Conservation (phyloP, 2,888 invertebrate genomes). For the Drosophila limbata region DNA sequence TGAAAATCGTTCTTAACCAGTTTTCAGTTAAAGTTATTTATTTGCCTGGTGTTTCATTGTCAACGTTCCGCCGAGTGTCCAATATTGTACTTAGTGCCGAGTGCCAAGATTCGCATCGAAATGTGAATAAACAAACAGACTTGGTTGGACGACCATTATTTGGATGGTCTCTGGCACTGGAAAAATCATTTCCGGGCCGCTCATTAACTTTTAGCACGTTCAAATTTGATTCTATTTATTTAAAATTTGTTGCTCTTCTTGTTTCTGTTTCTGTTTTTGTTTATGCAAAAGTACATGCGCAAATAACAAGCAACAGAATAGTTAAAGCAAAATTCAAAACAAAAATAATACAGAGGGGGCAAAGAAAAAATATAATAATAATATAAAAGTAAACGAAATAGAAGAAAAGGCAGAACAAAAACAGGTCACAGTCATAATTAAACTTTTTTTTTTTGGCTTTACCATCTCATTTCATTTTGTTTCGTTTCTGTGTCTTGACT, state of each 20-base stretch:
- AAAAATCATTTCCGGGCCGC: slow-evolving; percentile 70
- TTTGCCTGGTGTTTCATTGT: slow-evolving; percentile 14
- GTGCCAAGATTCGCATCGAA: background rate
- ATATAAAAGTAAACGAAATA: slow-evolving; percentile 2
- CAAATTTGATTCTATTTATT: slow-evolving; percentile 69
- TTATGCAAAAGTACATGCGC: slow-evolving; percentile 35
- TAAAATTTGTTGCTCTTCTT: slow-evolving; percentile 35
- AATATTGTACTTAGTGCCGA: background rate
- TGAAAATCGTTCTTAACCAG: no score
- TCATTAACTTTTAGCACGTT: slow-evolving; percentile 68
- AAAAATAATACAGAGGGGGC: background rate
- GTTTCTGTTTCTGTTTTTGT: slow-evolving; percentile 16
- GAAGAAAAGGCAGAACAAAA: slow-evolving; percentile 5
- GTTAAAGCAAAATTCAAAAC: background rate
- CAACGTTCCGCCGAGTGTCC: slow-evolving; percentile 12
- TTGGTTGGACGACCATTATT: slow-evolving; percentile 21
- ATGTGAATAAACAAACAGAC: slow-evolving; percentile 21
- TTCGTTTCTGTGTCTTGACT: slow-evolving; percentile 7
- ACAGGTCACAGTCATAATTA: slow-evolving; percentile 40
- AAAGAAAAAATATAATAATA: background rate
- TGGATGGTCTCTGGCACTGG: slow-evolving; percentile 28
- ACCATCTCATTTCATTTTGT: slow-evolving; percentile 25
- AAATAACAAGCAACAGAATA: slow-evolving; percentile 19
- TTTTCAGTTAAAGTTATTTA: no score
- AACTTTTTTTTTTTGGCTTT: slow-evolving; percentile 29